Conservation (phyloP, 2,888 invertebrate species). For the Molanna angustata region DNA sequence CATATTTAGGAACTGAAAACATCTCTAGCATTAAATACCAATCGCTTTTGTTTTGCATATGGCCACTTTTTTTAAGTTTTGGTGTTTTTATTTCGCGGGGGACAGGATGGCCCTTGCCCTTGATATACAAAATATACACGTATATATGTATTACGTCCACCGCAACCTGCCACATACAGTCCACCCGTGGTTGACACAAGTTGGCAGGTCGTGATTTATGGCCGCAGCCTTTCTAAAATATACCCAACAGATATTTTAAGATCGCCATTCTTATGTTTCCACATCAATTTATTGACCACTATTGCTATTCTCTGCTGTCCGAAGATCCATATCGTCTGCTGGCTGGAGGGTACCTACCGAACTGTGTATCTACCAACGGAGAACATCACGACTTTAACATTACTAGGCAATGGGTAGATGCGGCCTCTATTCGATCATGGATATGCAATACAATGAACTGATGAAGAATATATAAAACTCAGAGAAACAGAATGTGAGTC, state of each 20-base stretch:
- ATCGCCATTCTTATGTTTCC: conserved; percentile 29
- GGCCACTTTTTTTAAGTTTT: conserved; percentile 5
- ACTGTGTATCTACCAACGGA: no score
- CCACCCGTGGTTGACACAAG: conserved; percentile 28
- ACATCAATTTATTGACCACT: conserved; percentile 30
- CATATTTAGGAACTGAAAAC: not conserved
- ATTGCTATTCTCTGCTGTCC: conserved; percentile 16
- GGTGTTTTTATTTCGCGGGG: conserved; percentile 8
- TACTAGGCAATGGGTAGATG: no score
- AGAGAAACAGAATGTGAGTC: no score
- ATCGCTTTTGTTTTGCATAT: conserved; percentile 10
- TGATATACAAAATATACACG: no score
- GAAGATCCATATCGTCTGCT: conserved; percentile 29
- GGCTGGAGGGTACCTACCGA: no score
- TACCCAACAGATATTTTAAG: conserved; percentile 29
- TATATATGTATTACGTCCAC: no score
- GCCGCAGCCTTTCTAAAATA: conserved; percentile 30
- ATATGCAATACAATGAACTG: no score
- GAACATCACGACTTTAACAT: no score
- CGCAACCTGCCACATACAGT: conserved; percentile 8
- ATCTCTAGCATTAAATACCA: conserved; percentile 8
- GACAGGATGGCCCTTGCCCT: conserved; percentile 10
- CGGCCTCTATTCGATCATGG: no score
- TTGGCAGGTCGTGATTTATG: conserved; percentile 32
- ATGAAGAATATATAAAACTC: no score